Percentiles rank a stretch among this genome's conserved stretches.
These are phyloP conservation scores for Thunnus albacares DNA, from an alignment of 2,797 vertebrate species.

Conservation along the genomic window DNA sequence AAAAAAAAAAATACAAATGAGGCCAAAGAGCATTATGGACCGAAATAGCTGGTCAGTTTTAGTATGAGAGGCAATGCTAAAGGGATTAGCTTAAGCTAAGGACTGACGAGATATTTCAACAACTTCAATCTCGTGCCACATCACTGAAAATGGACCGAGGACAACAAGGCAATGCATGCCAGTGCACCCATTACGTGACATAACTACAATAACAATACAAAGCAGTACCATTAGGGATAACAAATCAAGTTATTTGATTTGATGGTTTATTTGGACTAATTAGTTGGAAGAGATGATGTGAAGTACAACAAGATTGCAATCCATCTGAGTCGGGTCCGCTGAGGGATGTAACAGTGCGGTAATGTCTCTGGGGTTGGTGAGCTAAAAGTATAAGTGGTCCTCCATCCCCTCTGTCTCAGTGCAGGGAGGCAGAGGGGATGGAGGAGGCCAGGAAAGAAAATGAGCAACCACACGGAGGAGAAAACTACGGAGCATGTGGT, in stretches of 20 bases:
- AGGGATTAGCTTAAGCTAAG: slow-evolving; percentile 25
- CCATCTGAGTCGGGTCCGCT: not conserved
- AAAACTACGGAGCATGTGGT: not conserved
- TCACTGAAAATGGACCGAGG: slow-evolving; percentile 33
- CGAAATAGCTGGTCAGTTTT: slow-evolving; percentile 56
- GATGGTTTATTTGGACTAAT: slow-evolving; percentile 56
- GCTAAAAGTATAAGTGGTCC: slow-evolving; percentile 30
- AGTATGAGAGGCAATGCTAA: slow-evolving; percentile 23
- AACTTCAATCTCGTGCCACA: slow-evolving; percentile 46
- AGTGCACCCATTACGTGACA: slow-evolving; percentile 23
- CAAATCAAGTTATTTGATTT: slow-evolving; percentile 30
- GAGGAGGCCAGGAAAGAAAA: slow-evolving; percentile 34
- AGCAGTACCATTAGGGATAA: slow-evolving; percentile 35
- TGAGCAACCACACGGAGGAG: not conserved
- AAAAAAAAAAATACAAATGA: slow-evolving; percentile 34
- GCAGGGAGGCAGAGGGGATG: slow-evolving; percentile 26
- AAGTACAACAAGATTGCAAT: not conserved
- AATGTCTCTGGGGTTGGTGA: slow-evolving; percentile 31
- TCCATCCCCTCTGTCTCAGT: slow-evolving; percentile 40
- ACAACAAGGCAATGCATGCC: slow-evolving; percentile 37
- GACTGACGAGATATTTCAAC: slow-evolving; percentile 55
- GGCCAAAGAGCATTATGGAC: slow-evolving; percentile 32
- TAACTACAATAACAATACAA: slow-evolving; percentile 40
- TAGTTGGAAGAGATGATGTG: slow-evolving; percentile 7
- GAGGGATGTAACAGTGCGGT: slow-evolving; percentile 8